These are phyloP conservation scores for Chiroxiphia lanceolata DNA, from an alignment of 2,797 vertebrate genomes.

Conservation along the genomic window DNA sequence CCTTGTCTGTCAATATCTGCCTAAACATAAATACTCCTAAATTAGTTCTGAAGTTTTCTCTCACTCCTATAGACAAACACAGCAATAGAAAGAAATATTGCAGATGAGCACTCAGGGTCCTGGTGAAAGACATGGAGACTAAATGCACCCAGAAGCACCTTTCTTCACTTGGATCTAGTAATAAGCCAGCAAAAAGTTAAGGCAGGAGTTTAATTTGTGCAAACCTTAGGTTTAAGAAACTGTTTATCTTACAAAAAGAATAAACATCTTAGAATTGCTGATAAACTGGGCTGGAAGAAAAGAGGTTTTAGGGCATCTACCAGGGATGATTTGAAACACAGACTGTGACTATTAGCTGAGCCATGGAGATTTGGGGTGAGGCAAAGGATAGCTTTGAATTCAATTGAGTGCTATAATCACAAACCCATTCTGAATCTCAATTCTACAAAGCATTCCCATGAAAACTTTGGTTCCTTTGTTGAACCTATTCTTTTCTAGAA, in stretches of 20 bases:
- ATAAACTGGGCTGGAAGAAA: neutral
- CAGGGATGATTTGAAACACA: neutral
- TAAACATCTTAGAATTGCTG: neutral
- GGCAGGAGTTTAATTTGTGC: neutral
- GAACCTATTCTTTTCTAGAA: neutral
- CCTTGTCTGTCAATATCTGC: neutral
- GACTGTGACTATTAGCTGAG: neutral
- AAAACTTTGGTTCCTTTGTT: neutral
- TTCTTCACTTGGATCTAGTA: neutral
- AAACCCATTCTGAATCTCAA: neutral
- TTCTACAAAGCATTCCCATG: neutral
- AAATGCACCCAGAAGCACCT: neutral
- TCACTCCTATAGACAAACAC: neutral
- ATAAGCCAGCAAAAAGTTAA: neutral
- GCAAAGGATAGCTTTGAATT: neutral
- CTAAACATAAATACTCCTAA: neutral
- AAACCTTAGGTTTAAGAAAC: neutral
- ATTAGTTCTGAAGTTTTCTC: neutral
- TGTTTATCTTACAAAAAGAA: neutral
- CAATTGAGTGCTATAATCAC: neutral
- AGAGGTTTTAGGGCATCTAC: neutral
- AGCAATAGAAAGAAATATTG: neutral
- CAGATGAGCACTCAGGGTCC: neutral
- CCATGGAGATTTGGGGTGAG: neutral
- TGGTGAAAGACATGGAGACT: neutral